Evolutionary conservation across 1,140 invertebrate genomes (phyloP), one percentile per base, ranked within the genome.

Genomic region (Lordiphosa mommai): DNA sequence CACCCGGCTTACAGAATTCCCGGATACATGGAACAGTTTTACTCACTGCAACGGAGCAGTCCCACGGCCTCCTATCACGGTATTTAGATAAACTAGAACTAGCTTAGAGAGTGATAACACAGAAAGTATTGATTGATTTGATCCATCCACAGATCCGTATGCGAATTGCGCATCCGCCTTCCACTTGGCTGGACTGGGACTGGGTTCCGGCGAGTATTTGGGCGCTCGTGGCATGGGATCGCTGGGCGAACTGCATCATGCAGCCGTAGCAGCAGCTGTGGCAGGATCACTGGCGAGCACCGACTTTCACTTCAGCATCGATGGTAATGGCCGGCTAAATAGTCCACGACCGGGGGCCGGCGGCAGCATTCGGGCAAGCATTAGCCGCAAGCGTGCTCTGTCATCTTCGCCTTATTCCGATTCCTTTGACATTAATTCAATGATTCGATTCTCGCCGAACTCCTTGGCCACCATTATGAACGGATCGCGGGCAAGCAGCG

Each of bases 391-490:
- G 87, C 91, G 97, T 38, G 96, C 97, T 0, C 91, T 98, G 0
- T 98, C 97, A 38, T 96, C 96, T 88, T 98, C 97, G 8, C 97
- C 97, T 0, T 97, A 98, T 73, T 97, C 96, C 0, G 97, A 98
- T 88, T 96, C 95, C 7, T 93, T 98, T 79, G 97, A 98, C 88
- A 94, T 99, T 72, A 96, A 96, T 77, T 97, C 96, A 43, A 95
- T 98, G 91, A 98, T 99, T 70, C 92, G 97, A 60, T 96, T 97
- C 71, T 98, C 97, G 8, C 97, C 97, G 0, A 98, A 97, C 67
- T 98, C 96, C 30, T 89, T 99, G 52, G 94, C 95, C 13, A 96
- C 96, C n/a, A 94, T 97, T 38, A 95, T 97, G 70, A 96, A 96
- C 74, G 96, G 96, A 2, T 96, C 95, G 0, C 91, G 95, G 36